Base-by-base conservation (phyloP, 1,140 invertebrate species). In the Lasioglossum albipes region DNA sequence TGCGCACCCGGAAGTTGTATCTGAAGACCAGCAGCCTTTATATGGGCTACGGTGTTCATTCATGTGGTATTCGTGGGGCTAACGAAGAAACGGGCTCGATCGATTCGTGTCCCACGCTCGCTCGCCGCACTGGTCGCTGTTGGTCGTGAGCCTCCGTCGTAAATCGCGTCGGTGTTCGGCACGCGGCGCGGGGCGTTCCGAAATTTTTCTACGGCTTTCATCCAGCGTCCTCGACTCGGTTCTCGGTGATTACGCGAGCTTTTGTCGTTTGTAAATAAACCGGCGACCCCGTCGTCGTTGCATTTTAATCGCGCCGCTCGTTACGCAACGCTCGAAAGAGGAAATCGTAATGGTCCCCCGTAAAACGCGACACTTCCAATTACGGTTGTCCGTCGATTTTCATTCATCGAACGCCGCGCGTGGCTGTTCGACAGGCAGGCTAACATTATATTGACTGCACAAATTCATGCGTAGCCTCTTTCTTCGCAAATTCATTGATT, bases 291-390 rank as follows among this genome's bases (percentile, higher is more conserved):
- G 13, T 0, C 13, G 52, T 18, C 76, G 76, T 9, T 20, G 45
- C 36, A 45, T 73, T 65, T 79, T 42, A 65, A 79, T 79, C 61
- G 36, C 61, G 52, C 2, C 49, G 27, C 20, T 2, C 27, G 69
- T 79, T 79, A 12, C 59, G 70, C 61, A 79, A 79, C 61, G 7
- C 20, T 9, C 16, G 20, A 22, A 54, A 54, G 61, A 79, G 76
- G 76, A 79, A 79, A 79, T 65, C 31, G 69, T 73, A 79, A 79
- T 59, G 49, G 52, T n/a, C 42, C 4, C 45, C 27, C 45, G 49
- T 57, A 66, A 73, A 79, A 79, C 70, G 70, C 70, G 77, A 74
- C 61, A 49, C 77, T 74, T 79, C 70, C 71, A 67, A 79, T 79
- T 74, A 74, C 70, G 70, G 36, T 7, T 7, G 22, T 7, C 31